Base-by-base conservation (phyloP, 2,797 vertebrate species). In the Rhynchotus rufescens region DNA sequence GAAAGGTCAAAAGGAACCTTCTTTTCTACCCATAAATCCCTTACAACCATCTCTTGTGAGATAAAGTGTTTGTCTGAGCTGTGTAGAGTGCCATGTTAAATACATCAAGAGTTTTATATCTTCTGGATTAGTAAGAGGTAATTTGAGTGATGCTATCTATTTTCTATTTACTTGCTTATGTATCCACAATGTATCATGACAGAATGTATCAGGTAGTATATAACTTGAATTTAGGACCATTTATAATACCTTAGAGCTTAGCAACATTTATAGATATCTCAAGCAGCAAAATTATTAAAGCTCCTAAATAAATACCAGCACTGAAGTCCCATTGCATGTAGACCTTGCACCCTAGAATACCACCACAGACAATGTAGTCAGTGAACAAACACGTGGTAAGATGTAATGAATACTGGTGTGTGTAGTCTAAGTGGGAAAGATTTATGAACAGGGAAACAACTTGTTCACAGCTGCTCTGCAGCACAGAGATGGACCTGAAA, bases 161-260 rank as follows among this genome's bases (percentile, higher is more conserved):
- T 94, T 86, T 16, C 8, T 7, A 67, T 38, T 62, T 84, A 80
- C 42, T 3, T 72, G 3, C 47, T 57, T 6, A n/a, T 36, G 4
- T 67, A 64, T 71, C 52, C 17, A 47, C 9, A 32, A 80, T 42
- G 47, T 87, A 62, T 69, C 23, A 47, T 56, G 51, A 59, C 11
- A 59, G 59, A 87, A 80, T 62, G 6, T 72, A 47, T 6, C 14
- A 69, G 28, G 5, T 2, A 38, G 10, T 72, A 92, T 78, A 79
- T 47, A 61, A 51, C 69, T 91, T 66, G 19, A 84, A 34, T 72
- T 89, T 76, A 67, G n/a, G 60, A 73, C 6, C 8, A 45, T 68
- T 85, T 92, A 69, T 56, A 83, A 45, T 47, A 89, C 32, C 3
- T 86, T 51, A 59, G 23, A 61, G n/a, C 88, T 89, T 62, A 81